phyloP scores from a whole-genome alignment of 2,797 vertebrate species.

The Acanthis flammea region DNA sequence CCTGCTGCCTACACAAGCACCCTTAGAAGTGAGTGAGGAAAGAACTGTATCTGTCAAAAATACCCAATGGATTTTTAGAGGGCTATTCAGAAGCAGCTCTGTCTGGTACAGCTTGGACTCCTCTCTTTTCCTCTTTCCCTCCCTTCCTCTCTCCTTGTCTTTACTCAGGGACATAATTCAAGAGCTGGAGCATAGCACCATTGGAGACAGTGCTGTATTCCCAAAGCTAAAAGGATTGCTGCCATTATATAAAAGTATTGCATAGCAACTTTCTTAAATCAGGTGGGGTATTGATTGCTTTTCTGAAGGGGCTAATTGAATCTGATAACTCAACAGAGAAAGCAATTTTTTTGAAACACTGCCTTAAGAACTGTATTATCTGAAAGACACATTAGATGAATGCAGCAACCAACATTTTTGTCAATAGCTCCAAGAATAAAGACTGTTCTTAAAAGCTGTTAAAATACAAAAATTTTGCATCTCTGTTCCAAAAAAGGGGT shows the following conservation, averaged over 20 bases:
- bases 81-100: neutral
- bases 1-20: neutral
- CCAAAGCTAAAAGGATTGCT: neutral
- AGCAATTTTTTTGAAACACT: neutral
- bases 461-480: neutral
- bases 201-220: neutral
- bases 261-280: slow-evolving; percentile 17
- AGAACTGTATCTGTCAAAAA: neutral
- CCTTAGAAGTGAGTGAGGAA: neutral
- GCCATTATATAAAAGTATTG: neutral
- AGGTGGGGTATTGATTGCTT: neutral
- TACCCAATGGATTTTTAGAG: neutral
- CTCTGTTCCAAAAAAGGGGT: neutral
- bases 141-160: neutral
- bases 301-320: slow-evolving; percentile 17
- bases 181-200: neutral
- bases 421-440: neutral
- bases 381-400: neutral
- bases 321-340: neutral
- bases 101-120: neutral
- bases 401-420: neutral
- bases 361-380: neutral
- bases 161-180: neutral
- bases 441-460: neutral
- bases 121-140: neutral